Conservation (phyloP, 2,888 invertebrate genomes). For the Altica lythri region DNA sequence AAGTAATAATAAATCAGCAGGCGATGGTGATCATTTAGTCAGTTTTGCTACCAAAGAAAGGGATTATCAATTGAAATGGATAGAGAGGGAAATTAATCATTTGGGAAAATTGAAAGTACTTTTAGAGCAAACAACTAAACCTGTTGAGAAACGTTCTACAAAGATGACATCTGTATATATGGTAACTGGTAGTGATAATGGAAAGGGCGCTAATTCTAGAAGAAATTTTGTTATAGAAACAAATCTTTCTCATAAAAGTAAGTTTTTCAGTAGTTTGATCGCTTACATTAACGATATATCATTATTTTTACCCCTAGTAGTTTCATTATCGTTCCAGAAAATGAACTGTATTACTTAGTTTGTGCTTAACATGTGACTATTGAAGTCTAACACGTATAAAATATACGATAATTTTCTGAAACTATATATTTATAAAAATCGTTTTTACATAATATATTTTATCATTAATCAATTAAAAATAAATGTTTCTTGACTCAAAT, state of each 20-base stretch:
- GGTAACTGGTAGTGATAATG: constrained; percentile 12
- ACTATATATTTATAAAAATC: no score
- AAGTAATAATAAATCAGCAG: constrained; percentile 32
- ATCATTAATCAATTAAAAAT: no score
- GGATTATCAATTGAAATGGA: constrained; percentile 63
- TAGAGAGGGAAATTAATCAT: constrained; percentile 63
- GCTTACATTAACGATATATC: no score
- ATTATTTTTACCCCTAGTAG: no score
- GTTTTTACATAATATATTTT: no score
- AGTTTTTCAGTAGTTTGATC: no score
- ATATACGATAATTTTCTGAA: no score
- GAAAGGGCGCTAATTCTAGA: neutral
- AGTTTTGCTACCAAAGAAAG: constrained; percentile 60
- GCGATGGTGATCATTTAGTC: constrained; percentile 43
- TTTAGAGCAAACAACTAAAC: constrained; percentile 42
- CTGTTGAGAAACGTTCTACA: constrained; percentile 23
- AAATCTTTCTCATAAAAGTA: constrained; percentile 24
- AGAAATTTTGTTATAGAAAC: constrained; percentile 45
- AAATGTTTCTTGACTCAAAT: no score
- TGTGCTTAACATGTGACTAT: no score
- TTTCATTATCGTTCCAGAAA: no score
- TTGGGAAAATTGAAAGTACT: constrained; percentile 60
- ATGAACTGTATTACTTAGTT: no score
- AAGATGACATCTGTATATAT: constrained; percentile 48
- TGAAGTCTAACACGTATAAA: no score